Evolutionary conservation across 2,797 vertebrate genomes (phyloP).

Genomic region (Gymnopithys bicolor): DNA sequence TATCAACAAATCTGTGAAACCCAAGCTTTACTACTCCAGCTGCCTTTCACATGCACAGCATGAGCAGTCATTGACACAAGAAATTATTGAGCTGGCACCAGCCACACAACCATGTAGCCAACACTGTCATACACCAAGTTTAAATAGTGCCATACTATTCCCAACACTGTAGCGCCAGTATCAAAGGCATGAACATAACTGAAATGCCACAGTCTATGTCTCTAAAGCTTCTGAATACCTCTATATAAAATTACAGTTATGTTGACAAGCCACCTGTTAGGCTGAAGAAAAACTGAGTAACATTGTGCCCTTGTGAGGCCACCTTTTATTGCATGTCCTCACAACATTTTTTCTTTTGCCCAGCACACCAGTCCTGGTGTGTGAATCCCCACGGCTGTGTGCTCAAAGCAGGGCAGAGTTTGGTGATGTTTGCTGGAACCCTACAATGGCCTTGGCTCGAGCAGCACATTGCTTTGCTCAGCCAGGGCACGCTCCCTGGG

Average conservation of each 20-base stretch:
- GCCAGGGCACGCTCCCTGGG: neutral
- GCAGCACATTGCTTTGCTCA: neutral
- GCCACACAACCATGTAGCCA: slow-evolving; percentile 1
- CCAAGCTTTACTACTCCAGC: slow-evolving; percentile 35
- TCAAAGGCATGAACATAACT: slow-evolving; percentile 75
- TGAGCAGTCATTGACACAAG: neutral
- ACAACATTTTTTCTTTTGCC: neutral
- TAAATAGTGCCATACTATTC: slow-evolving; percentile 56
- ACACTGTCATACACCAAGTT: slow-evolving; percentile 26
- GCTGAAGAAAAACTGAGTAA: slow-evolving; percentile 65
- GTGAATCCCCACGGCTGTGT: neutral
- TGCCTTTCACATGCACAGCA: slow-evolving; percentile 9
- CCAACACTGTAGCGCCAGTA: slow-evolving; percentile 52
- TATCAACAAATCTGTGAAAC: slow-evolving; percentile 49
- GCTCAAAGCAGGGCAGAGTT: neutral
- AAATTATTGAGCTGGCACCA: slow-evolving; percentile 28
- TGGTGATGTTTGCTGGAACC: neutral
- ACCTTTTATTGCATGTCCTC: slow-evolving; percentile 34
- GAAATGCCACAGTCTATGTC: slow-evolving; percentile 69
- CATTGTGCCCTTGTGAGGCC: slow-evolving; percentile 66
- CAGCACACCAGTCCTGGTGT: neutral
- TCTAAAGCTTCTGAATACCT: slow-evolving; percentile 74
- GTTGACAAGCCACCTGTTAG: slow-evolving; percentile 80
- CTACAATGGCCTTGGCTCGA: neutral
- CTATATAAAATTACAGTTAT: slow-evolving; percentile 80